Base-by-base conservation (phyloP, 2,888 invertebrate species). In the Idaea straminata region DNA sequence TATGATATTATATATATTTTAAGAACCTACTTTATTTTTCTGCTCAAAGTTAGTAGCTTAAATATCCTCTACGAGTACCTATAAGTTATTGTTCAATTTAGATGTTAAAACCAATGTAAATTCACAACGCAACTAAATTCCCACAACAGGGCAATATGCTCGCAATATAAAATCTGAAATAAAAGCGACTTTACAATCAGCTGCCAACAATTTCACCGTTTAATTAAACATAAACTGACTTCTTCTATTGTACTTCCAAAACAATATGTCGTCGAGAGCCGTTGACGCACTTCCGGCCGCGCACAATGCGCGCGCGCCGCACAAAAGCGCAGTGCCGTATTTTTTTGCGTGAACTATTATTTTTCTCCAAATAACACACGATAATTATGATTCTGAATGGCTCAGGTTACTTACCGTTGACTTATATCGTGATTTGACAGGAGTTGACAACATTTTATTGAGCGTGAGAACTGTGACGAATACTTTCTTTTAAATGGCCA, bases 271-370 rank as follows among this genome's bases (percentile, higher is more conserved):
- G 72, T 65, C 74, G 68, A 66, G 72, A 68, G 67, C 78, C 73
- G 77, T 73, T 79, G 82, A 77, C 78, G 70, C 79, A 77, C 81
- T 85, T 86, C 86, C 86, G 85, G 77, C 63, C 64, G 70, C 72
- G 69, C 58, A 83, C 82, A 83, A 83, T 82, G 82, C 80, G 80
- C 81, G 72, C 69, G 82, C 79, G 81, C 72, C 79, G 73, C 74
- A 89, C 86, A 92, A 91, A 89, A 91, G 89, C 90, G 86, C 91
- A 91, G 90, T 76, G 88, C 88, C 85, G 86, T 82, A 83, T 82
- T 80, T 75, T 80, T 78, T 73, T 68, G 70, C 64, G 67, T 66
- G 73, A 64, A 69, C 82, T 78, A 85, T 86, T 86, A 85, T 85
- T 87, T 83, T 70, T 74, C 71, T 72, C 77, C 80, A 82, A 83